Base-by-base conservation (phyloP, 2,888 invertebrate species). In the Drosophila falleni region DNA sequence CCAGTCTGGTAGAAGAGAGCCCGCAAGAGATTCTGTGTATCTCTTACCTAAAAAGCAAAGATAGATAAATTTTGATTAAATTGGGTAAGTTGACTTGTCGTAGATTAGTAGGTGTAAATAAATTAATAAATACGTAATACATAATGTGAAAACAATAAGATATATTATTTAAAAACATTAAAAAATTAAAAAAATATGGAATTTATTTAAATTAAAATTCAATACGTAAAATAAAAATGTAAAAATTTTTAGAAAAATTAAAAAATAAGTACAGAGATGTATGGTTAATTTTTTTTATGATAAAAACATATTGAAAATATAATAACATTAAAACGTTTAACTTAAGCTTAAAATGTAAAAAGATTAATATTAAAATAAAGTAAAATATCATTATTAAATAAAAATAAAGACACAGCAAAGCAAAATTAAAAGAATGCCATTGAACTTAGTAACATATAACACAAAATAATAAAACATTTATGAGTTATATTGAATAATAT, bases 11-110 rank as follows among this genome's bases (percentile, higher is more conserved):
- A 93, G 93, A 82, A 93, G 90, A 72, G 93, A 93, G 90, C 93
- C 93, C 92, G 93, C 93, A 93, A 93, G 93, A 93, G 93, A 93
- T 93, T 93, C 93, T 90, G 93, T 92, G 90, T 93, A 93, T 93
- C 93, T 93, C 93, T 93, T 93, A 93, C 93, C 93, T 93, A 90
- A 49, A 93, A 92, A 64, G 19, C 56, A n/a, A 78, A 60, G 2
- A 68, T 68, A 65, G 63, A 81, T 71, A 64, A 16, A 8, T 26
- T n/a, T 29, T 23, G 15, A 19, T 68, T 80, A 56, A 68, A 15
- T 62, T 55, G n/a, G 13, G 44, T 5, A 9, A 4, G 8, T 0
- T 41, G 39, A 11, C 78, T 78, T 81, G 72, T 83, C n/a, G 39
- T 16, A 8, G 5, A 11, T 61, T 46, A 13, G 46, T 66, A 31